phyloP scores from a whole-genome alignment of 2,113 vertebrate genomes.

The Oreamnos americanus region DNA sequence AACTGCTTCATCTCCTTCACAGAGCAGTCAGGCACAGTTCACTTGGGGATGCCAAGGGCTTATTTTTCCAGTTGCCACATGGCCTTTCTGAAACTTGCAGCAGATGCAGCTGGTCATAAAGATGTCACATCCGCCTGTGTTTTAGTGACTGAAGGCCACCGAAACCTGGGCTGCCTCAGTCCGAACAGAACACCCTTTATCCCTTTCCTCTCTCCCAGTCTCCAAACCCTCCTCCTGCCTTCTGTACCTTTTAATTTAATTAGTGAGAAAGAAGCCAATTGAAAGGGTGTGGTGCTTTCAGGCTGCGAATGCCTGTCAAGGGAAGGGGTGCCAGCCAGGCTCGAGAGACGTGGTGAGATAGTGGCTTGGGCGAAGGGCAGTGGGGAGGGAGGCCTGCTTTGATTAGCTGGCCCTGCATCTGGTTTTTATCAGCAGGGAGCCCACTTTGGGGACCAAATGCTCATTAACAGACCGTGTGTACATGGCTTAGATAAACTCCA shows the following conservation, averaged over 20 bases:
- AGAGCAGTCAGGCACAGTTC: neutral
- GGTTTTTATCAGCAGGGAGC: conserved; percentile 71
- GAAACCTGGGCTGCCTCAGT: conserved; percentile 35
- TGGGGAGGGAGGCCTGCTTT: neutral
- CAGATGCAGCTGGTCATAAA: conserved; percentile 31
- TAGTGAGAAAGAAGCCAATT: neutral
- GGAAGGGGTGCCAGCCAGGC: neutral
- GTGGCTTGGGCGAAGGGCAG: rapidly evolving
- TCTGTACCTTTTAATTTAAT: conserved; percentile 12
- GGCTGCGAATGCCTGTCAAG: neutral
- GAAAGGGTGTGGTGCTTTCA: neutral
- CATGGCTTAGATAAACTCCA: conserved; percentile 48
- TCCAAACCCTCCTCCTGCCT: neutral
- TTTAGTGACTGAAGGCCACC: conserved; percentile 35
- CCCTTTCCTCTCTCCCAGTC: neutral
- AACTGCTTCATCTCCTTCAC: neutral
- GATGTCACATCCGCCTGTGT: conserved; percentile 12
- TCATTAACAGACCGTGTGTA: conserved; percentile 38
- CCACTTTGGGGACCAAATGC: conserved; percentile 50
- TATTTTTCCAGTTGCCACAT: neutral
- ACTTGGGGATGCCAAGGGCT: neutral
- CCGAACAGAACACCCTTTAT: neutral
- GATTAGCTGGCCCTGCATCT: conserved; percentile 58
- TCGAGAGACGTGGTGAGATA: neutral
- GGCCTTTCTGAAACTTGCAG: conserved; percentile 37